These are phyloP conservation scores for Cottoperca gobio DNA, from an alignment of 2,797 vertebrate species.

Conservation along the genomic window DNA sequence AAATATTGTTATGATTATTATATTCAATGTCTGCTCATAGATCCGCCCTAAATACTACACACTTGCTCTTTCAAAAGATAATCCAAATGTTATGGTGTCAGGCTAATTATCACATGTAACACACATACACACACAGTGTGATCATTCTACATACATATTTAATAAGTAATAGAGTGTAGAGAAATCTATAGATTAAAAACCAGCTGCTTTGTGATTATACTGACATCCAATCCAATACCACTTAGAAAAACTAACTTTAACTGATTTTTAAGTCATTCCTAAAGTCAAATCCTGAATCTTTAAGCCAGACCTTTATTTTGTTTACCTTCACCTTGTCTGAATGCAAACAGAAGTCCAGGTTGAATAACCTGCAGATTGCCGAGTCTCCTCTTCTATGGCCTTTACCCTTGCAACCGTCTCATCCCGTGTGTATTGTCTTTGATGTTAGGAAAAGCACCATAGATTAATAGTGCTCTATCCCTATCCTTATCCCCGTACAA, in stretches of 20 bases:
- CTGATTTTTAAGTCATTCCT: background rate
- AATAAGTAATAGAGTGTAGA: slow-evolving; percentile 16
- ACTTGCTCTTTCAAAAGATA: slow-evolving; percentile 1
- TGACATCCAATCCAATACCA: slow-evolving; percentile 1
- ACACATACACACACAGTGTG: slow-evolving; percentile 16
- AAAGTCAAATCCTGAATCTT: background rate
- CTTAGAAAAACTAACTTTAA: background rate
- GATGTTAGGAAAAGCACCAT: slow-evolving; percentile 1
- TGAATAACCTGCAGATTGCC: background rate
- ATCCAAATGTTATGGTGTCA: slow-evolving; percentile 22
- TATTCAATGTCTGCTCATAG: too few relatives aligned
- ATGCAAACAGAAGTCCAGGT: background rate
- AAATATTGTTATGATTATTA: too few relatives aligned
- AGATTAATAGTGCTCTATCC: background rate
- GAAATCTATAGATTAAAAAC: slow-evolving; percentile 15
- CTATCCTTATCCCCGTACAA: background rate
- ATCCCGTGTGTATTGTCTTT: background rate
- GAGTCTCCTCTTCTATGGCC: background rate
- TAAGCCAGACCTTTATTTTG: background rate
- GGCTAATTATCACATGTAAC: slow-evolving; percentile 33
- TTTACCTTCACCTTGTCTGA: slow-evolving; percentile 3
- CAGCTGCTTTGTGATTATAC: background rate
- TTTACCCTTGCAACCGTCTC: background rate
- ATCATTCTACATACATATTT: slow-evolving; percentile 26
- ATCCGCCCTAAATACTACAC: too few relatives aligned